phyloP scores from a whole-genome alignment of 2,888 invertebrate species.

The Scaptomyza reducta region DNA sequence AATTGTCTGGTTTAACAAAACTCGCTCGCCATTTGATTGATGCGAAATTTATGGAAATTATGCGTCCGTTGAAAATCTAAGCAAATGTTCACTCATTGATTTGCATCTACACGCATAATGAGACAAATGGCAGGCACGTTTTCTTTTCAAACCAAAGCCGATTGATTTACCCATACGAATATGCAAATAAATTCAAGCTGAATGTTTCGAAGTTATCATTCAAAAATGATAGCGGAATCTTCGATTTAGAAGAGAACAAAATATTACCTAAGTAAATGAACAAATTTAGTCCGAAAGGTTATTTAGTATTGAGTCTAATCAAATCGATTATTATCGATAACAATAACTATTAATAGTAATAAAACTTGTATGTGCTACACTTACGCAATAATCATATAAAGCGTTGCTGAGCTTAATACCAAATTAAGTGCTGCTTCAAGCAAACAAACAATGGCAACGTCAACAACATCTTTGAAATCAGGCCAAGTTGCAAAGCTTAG shows the following conservation, averaged over 20 bases:
- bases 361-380: no score
- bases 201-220: conserved; percentile 7
- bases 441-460: conserved; percentile 8
- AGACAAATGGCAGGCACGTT: conserved; percentile 26
- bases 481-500: conserved; percentile 50
- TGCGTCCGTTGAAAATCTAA: conserved; percentile 15
- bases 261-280: no score
- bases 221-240: no score
- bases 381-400: no score
- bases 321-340: no score
- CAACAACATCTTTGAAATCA: conserved; percentile 41
- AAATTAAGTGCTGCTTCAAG: conserved; percentile 18
- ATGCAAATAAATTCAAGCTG: not conserved
- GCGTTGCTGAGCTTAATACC: conserved; percentile 1
- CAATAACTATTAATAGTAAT: no score
- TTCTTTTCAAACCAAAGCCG: not conserved
- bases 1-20: not conserved
- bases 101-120: conserved; percentile 7
- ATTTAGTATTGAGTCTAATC: no score
- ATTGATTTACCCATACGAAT: not conserved
- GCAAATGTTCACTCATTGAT: conserved; percentile 42
- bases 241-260: no score
- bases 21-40: conserved; percentile 36
- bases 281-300: no score
- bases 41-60: conserved; percentile 44